phyloP scores from a whole-genome alignment of 2,888 invertebrate species.

The Drosophila pseudotalamancana region DNA sequence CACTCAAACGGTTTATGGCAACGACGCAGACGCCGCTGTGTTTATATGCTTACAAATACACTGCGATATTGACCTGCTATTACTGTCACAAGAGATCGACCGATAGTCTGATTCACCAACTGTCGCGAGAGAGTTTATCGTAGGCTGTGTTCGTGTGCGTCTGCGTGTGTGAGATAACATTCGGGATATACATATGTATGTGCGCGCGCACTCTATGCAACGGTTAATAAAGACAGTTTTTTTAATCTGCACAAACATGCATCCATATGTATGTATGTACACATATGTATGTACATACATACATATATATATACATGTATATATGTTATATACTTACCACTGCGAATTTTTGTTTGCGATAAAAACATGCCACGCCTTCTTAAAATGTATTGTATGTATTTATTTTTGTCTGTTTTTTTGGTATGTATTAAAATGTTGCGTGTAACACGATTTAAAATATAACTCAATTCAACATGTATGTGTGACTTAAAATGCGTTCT shows the following conservation, averaged over 20 bases:
- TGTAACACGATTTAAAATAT: constrained; percentile 51
- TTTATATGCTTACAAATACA: neutral
- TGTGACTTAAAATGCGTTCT: constrained; percentile 51
- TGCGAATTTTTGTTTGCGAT: constrained; percentile 53
- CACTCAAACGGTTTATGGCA: constrained; percentile 15
- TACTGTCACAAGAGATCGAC: neutral
- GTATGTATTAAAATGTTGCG: constrained; percentile 44
- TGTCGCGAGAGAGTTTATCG: neutral
- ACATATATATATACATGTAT: neutral
- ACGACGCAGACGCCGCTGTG: neutral
- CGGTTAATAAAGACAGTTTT: constrained; percentile 24
- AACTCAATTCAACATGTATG: constrained; percentile 38
- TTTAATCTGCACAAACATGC: constrained; percentile 9
- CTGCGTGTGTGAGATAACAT: neutral
- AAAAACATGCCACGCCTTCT: constrained; percentile 43
- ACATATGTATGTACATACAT: constrained; percentile 9
- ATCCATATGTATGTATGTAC: constrained; percentile 9
- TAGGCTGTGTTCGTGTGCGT: constrained; percentile 1
- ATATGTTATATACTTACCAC: constrained; percentile 44
- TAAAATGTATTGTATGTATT: constrained; percentile 37
- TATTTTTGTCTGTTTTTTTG: constrained; percentile 41
- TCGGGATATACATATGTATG: neutral
- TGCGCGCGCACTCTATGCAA: constrained; percentile 15
- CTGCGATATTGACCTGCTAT: constrained; percentile 1
- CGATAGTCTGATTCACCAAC: neutral